A percentile compares a stretch with the other conserved stretches of the same genome.
Evolutionary conservation across 1,140 invertebrate genomes (phyloP).

Genomic region (Orussus abietinus): DNA sequence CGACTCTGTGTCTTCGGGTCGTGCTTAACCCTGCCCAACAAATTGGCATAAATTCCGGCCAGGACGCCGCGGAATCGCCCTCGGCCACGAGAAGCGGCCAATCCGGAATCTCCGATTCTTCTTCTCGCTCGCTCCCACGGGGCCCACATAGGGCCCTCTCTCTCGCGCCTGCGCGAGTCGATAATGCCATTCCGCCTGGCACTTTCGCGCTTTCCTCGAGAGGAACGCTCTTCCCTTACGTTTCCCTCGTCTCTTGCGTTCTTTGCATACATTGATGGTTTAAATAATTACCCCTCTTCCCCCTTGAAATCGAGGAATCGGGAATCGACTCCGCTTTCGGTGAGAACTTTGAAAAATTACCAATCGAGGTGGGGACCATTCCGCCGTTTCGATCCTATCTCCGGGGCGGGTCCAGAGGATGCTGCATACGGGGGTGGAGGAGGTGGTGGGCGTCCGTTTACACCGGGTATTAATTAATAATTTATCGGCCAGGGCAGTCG

Average conservation of each 20-base stretch:
- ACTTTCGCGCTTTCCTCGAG: too few species aligned
- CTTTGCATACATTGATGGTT: too few species aligned
- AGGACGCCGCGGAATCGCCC: slow-evolving; percentile 25
- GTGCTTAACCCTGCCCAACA: slow-evolving; percentile 33
- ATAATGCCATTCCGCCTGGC: too few species aligned
- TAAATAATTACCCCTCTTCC: too few species aligned
- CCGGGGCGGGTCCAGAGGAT: too few species aligned
- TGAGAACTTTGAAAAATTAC: too few species aligned
- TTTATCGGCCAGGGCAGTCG: slow-evolving; percentile 22
- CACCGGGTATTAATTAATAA: slow-evolving; percentile 35
- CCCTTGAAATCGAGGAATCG: too few species aligned
- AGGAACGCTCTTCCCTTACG: too few species aligned
- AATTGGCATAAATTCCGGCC: slow-evolving; percentile 49
- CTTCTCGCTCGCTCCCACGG: slow-evolving; percentile 11
- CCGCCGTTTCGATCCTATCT: too few species aligned
- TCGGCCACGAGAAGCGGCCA: slow-evolving; percentile 19
- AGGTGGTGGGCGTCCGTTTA: slow-evolving; percentile 17
- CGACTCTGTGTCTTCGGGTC: slow-evolving; percentile 18
- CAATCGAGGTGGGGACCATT: too few species aligned
- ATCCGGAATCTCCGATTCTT: slow-evolving; percentile 16
- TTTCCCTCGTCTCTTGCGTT: too few species aligned
- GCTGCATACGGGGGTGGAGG: neutral
- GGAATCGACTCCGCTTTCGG: too few species aligned
- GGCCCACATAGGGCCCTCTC: neutral
- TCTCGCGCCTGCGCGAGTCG: neutral